Evolutionary conservation across 2,797 vertebrate genomes (phyloP), one percentile per base, ranked within the genome.

Genomic region (Tympanoctomys barrerae): DNA sequence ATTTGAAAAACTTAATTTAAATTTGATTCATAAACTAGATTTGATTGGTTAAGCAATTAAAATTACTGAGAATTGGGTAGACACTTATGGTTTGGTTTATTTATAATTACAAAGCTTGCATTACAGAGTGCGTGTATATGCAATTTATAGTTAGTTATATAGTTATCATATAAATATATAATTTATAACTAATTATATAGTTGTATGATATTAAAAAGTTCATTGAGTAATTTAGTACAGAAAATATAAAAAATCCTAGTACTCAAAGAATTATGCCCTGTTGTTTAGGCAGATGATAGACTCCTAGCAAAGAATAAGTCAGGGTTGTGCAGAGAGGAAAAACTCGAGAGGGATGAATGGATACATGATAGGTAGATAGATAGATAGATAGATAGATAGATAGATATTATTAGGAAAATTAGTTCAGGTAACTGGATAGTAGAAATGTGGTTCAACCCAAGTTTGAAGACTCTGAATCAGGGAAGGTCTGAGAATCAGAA

Each of bases 1-100:
- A 90, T 79, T 86, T 78, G 36, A 71, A 84, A 84, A 94, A 80
- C 12, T 8, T 10, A 93, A 22, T 70, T 97, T 93, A 84, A 80
- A 85, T 93, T 82, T 64, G 28, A 88, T 36, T 61, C 64, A 2
- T 84, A 71, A 71, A 21, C 12, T 82, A 54, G 18, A 78, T 68
- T 87, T 66, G 13, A 89, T 75, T 75, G 62, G 9, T 68, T 95
- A 66, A 89, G 59, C 52, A 73, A 64, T 75, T 57, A 54, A n/a
- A 19, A 81, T 57, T 81, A 62, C 46, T 70, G 77, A 88, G 46
- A 90, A 62, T 5, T 86, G 24, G 33, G 24, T 46, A 9, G 86
- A 73, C 16, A 28, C 52, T 75, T 28, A 46, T 68, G 26, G 52
- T 31, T 16, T 66, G 26, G 18, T 42, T 89, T 87, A 81, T 87